phyloP scores from a whole-genome alignment of 2,113 vertebrate species.

The Puntigrus tetrazona region DNA sequence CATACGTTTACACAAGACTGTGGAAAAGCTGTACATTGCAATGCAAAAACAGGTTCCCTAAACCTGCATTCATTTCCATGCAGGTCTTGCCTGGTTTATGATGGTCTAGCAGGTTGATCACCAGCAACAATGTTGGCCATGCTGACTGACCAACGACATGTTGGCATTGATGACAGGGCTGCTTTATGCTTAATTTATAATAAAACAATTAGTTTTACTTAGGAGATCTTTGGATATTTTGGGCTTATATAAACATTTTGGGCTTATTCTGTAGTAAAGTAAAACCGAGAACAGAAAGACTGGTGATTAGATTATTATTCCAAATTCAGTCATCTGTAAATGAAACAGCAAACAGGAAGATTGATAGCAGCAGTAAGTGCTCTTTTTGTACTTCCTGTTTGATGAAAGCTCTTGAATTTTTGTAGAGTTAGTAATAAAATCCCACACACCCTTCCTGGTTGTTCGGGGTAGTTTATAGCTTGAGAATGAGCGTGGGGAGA shows the following conservation, averaged over 20 bases:
- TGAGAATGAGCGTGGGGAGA: background rate
- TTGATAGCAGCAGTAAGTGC: background rate
- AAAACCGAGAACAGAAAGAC: background rate
- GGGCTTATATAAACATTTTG: too few relatives aligned
- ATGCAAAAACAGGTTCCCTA: background rate
- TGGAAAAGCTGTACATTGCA: background rate
- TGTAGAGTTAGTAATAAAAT: background rate
- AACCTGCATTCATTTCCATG: background rate
- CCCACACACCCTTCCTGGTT: conserved; percentile 12
- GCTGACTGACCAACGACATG: background rate
- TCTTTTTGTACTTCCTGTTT: background rate
- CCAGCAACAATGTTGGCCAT: background rate
- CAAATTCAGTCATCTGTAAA: background rate
- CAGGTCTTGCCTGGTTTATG: background rate
- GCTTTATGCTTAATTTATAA: background rate
- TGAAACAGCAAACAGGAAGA: background rate
- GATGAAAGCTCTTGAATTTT: background rate
- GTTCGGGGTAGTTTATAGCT: background rate
- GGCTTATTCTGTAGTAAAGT: background rate
- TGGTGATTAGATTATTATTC: background rate
- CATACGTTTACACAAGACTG: background rate
- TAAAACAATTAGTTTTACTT: too few relatives aligned
- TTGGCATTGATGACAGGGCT: background rate
- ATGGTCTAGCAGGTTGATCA: background rate
- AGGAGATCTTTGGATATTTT: too few relatives aligned